Conservation (phyloP, 1,140 invertebrate genomes). For the Zaprionus kolodkinae region DNA sequence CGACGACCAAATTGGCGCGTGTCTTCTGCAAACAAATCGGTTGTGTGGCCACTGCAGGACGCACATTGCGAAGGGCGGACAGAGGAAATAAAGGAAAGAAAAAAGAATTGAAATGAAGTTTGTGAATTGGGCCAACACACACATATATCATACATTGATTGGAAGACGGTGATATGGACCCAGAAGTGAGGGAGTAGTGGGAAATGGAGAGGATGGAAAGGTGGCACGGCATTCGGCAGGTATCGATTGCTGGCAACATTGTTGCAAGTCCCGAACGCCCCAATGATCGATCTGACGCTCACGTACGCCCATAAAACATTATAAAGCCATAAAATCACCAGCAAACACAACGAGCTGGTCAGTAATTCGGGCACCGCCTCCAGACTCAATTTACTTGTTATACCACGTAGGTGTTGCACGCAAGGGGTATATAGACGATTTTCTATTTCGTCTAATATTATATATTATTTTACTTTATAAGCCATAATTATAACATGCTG, state of each 20-base stretch:
- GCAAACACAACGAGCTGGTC: slow-evolving; percentile 54
- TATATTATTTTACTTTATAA: no score
- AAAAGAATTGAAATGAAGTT: neutral
- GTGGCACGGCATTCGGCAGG: no score
- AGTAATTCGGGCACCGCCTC: slow-evolving; percentile 50
- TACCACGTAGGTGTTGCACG: neutral
- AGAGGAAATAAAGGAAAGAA: neutral
- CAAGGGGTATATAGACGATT: neutral
- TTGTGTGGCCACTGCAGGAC: slow-evolving; percentile 85
- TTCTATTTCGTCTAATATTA: no score
- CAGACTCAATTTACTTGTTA: slow-evolving; percentile 7
- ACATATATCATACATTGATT: slow-evolving; percentile 10
- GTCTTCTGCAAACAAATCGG: slow-evolving; percentile 85
- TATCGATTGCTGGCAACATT: slow-evolving; percentile 49
- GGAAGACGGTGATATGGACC: neutral
- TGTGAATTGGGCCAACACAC: neutral
- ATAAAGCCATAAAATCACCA: slow-evolving; percentile 72
- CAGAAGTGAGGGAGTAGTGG: neutral
- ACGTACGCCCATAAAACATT: slow-evolving; percentile 55
- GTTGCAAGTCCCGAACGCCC: slow-evolving; percentile 28
- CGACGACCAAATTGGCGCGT: slow-evolving; percentile 84
- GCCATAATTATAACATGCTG: no score
- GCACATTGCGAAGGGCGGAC: neutral
- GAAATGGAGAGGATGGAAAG: neutral
- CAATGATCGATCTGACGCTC: slow-evolving; percentile 42